Conservation (phyloP, 92 coral and sea anemone genomes). For the Actinernus sp. region DNA sequence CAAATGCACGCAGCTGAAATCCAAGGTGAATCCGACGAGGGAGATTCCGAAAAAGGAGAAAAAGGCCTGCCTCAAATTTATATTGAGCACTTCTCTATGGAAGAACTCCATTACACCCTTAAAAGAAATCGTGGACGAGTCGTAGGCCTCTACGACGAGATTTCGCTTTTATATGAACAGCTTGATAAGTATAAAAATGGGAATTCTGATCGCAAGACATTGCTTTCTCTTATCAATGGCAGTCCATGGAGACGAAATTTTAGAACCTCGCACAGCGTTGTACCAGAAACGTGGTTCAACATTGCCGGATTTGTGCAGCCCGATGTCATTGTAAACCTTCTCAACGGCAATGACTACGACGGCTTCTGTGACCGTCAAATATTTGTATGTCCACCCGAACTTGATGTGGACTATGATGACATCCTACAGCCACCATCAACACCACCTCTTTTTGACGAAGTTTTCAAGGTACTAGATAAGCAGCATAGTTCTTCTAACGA, state of each 20-base stretch:
- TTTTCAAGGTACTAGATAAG: constrained; percentile 27
- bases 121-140: constrained; percentile 60
- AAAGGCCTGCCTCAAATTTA: constrained; percentile 36
- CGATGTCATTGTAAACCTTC: constrained; percentile 43
- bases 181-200: constrained; percentile 67
- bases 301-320: constrained; percentile 74
- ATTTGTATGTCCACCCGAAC: constrained; percentile 61
- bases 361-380: constrained; percentile 57
- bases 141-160: constrained; percentile 71
- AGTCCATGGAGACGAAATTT: constrained; percentile 44
- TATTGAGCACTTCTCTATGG: constrained; percentile 64
- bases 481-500: not conserved
- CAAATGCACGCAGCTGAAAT: too few species aligned
- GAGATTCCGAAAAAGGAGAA: constrained; percentile 28
- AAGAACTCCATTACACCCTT: constrained; percentile 50
- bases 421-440: constrained; percentile 11
- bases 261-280: constrained; percentile 58
- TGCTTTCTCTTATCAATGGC: constrained; percentile 50
- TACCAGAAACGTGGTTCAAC: constrained; percentile 46
- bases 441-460: not conserved
- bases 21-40: constrained; percentile 7
- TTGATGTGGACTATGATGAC: constrained; percentile 61
- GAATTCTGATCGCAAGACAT: constrained; percentile 55
- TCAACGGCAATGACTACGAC: constrained; percentile 61
- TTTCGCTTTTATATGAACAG: constrained; percentile 60